Evolutionary conservation across 2,888 invertebrate genomes (phyloP), one percentile per base, ranked within the genome.

Genomic region (Oligia latruncula): DNA sequence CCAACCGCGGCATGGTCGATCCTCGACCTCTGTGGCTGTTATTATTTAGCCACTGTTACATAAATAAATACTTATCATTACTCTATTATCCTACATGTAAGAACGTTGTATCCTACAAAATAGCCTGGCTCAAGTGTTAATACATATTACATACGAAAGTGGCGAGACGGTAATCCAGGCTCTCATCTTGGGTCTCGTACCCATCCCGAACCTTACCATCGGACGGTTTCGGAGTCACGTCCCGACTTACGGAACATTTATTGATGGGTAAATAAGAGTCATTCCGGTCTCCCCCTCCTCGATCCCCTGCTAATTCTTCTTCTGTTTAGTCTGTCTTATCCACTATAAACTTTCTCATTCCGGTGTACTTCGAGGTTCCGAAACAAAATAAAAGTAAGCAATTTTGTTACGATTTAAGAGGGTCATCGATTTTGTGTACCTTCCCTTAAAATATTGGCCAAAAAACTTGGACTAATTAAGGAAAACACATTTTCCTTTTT

Each of bases 231-330:
- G 15, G 55, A 75, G 78, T 83, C 85, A 85, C 75, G 81, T 87
- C 13, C 65, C 66, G 29, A 74, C 64, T 87, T 74, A 76, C 67
- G 66, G 76, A 78, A 78, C 77, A 75, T 83, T 87, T 83, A 87
- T 81, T 78, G 78, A 87, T 77, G 66, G 68, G 71, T 71, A 76
- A 83, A 74, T 80, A 82, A 74, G 60, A 29, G 29, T 29, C 29
- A 29, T 29, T 29, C 29, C 29, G 29, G 29, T 29, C 29, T 29
- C 29, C 29, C 29, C 29, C 29, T 29, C 29, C 29, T 29, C 29
- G 29, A 29, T 29, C 29, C 29, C 29, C 29, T 29, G 29, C 29
- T 29, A 29, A 29, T 29, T 29, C 29, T 29, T 29, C 29, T 29
- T 29, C 29, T 29, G 29, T 29, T 29, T 29, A 1, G 29, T 29